Percentiles rank a stretch among this genome's conserved stretches.
Conservation (phyloP, 2,797 vertebrate genomes). For the Spheniscus humboldti region DNA sequence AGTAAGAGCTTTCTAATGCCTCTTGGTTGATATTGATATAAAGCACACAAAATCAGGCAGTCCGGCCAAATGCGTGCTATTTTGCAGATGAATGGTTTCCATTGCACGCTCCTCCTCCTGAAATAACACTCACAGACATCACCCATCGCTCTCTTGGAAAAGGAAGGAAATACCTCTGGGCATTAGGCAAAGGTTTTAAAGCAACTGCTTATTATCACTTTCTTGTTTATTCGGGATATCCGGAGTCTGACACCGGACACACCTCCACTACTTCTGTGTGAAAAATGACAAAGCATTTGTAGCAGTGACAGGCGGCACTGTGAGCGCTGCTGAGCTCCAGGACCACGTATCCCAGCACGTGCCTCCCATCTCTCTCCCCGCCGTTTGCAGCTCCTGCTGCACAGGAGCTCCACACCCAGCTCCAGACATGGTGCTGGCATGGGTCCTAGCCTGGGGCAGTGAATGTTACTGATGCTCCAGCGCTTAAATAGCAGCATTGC, state of each 20-base stretch:
- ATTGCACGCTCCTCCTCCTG: neutral
- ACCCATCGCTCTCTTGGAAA: neutral
- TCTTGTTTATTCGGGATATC: neutral
- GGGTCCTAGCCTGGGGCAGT: neutral
- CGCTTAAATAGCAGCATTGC: neutral
- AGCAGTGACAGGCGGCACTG: neutral
- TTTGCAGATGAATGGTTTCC: neutral
- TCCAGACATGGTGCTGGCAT: neutral
- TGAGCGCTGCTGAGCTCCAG: neutral
- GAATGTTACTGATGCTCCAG: rapidly evolving
- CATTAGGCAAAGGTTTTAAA: neutral
- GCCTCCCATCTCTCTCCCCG: neutral
- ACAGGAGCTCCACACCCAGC: neutral
- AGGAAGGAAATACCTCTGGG: neutral
- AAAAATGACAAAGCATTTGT: neutral
- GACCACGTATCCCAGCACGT: neutral
- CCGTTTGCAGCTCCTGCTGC: neutral
- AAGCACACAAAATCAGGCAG: neutral
- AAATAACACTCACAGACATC: neutral
- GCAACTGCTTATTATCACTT: neutral
- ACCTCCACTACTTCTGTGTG: neutral
- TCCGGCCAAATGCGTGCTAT: neutral
- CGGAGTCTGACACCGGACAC: neutral
- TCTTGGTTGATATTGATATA: neutral
- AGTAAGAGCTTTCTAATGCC: neutral